Evolutionary conservation across 1,140 invertebrate genomes (phyloP).

Genomic region (Anadara kagoshimensis): DNA sequence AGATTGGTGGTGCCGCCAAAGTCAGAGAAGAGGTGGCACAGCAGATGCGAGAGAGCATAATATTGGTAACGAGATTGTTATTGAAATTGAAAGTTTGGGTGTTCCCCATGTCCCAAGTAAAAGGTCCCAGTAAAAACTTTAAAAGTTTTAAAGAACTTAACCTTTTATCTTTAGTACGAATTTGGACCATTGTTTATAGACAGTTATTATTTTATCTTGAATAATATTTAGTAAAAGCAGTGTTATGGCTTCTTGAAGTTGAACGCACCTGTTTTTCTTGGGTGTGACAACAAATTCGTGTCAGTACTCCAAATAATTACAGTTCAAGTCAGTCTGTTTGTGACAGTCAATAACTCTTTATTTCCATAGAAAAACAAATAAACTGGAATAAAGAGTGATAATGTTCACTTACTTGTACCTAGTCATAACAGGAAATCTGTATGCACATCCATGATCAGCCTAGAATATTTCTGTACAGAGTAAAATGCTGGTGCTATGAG

Average conservation of each 20-base stretch:
- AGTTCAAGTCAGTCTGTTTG: no score
- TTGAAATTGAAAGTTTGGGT: not conserved
- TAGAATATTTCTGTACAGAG: no score
- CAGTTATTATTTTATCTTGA: not conserved
- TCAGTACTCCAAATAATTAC: no score
- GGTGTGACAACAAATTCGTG: no score
- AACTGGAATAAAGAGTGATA: no score
- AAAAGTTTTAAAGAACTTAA: not conserved
- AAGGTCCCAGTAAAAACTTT: not conserved
- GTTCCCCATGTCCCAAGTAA: not conserved
- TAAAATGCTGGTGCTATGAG: no score
- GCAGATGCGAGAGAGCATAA: conserved; percentile 52
- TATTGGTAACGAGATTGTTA: conserved; percentile 41
- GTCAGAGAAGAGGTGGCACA: conserved; percentile 49
- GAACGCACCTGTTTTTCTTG: no score
- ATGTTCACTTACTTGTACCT: no score
- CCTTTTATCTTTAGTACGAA: not conserved
- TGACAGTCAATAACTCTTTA: no score
- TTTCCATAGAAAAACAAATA: no score
- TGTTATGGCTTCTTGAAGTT: not conserved
- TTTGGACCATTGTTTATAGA: not conserved
- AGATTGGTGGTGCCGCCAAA: conserved; percentile 48
- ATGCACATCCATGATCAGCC: no score
- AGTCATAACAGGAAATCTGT: no score
- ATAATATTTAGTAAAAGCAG: not conserved